Evolutionary conservation across 2,113 vertebrate species (phyloP), one percentile per base, ranked within the genome.

Genomic region (Scomber colias): DNA sequence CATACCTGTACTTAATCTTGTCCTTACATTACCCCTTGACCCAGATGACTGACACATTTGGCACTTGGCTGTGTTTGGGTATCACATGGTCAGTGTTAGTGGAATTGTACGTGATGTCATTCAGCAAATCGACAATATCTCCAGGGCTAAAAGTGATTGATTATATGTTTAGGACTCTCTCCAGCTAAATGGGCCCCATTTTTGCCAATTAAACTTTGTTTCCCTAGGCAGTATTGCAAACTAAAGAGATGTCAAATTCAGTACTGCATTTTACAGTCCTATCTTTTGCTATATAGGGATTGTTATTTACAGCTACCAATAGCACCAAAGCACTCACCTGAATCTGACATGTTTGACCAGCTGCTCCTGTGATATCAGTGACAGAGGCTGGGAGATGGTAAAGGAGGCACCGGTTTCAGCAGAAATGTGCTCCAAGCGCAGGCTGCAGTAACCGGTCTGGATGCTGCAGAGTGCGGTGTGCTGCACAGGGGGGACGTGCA

Each of bases 401-500:
- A 15, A 21, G 2, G 9, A 55, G 17, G 16, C 46, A 40, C 19
- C 15, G 71, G 15, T 48, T 44, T 24, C 46, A 63, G 63, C 71
- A 69, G 66, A 57, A 59, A 46, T 31, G 74, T 19, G 49, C 60
- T 51, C 31, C 17, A 60, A 51, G 51, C 49, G 55, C 61, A 24
- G 65, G 81, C 89, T 89, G 89, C 92, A 76, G 90, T 59, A 61
- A n/a, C 59, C 61, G 9, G 50, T 8, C 17, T 62, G 80, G 46
- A 68, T 87, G 82, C 89, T 83, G 92, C 92, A 90, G 88, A 64
- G 72, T 48, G 73, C 71, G 19, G 3, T 51, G 81, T 35, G 78
- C 69, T 49, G 63, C 86, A 48, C 21, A 65, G 10, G 64, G 13
- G n/a, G 67, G 67, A 75, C 70, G 84, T 72, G 66, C 81, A 81